Evolutionary conservation across 2,888 invertebrate genomes (phyloP).

Genomic region (Cryptophagus acutangulus): DNA sequence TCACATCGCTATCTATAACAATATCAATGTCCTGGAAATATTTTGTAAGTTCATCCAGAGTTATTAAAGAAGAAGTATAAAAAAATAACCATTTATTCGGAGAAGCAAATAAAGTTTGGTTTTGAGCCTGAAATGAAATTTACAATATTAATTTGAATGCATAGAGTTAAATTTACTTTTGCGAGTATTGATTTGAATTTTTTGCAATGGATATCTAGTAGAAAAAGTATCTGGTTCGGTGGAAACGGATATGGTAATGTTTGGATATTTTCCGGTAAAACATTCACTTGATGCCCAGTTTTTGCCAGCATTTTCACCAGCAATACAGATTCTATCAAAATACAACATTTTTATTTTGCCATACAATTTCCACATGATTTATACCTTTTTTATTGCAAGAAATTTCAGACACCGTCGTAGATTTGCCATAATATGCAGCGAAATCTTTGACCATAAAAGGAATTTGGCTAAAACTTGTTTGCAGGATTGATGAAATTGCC

Average conservation of each 20-base stretch:
- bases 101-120: conserved; percentile 48
- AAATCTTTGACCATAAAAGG: conserved; percentile 12
- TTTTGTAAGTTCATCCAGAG: conserved; percentile 10
- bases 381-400: conserved; percentile 29
- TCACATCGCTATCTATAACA: conserved; percentile 53
- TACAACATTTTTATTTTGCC: neutral
- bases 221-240: conserved; percentile 40
- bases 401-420: conserved; percentile 22
- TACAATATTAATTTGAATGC: neutral
- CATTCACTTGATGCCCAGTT: conserved; percentile 18
- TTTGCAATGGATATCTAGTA: conserved; percentile 47
- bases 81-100: conserved; percentile 53
- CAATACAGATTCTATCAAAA: conserved; percentile 22
- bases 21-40: conserved; percentile 32
- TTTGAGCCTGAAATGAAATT: conserved; percentile 49
- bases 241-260: conserved; percentile 22
- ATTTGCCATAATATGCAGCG: conserved; percentile 12
- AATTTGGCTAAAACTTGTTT: too few species aligned
- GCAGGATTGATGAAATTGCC: too few species aligned
- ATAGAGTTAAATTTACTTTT: neutral
- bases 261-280: conserved; percentile 16
- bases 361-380: conserved; percentile 1
- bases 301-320: conserved; percentile 23
- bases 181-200: conserved; percentile 26
- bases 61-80: conserved; percentile 10